Evolutionary conservation across 1,140 invertebrate species (phyloP).

Genomic region (Dryas iulia): DNA sequence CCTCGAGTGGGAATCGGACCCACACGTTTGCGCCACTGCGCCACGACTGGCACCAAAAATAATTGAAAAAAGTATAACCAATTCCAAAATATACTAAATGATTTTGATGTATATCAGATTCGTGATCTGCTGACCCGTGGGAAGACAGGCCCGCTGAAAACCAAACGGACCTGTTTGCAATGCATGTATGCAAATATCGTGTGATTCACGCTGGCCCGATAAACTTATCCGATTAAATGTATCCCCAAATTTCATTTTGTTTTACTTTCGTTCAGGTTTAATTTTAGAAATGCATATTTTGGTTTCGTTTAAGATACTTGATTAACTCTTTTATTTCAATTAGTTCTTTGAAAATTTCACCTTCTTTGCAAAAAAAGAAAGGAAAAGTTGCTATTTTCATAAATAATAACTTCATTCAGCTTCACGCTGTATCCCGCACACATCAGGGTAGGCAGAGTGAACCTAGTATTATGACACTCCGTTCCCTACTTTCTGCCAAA

Average conservation of each 20-base stretch:
- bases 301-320: background rate
- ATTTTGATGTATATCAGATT: slow-evolving; percentile 21
- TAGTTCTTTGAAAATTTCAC: background rate
- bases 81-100: slow-evolving; percentile 9
- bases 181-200: slow-evolving; percentile 41
- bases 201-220: slow-evolving; percentile 37
- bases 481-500: too few relatives aligned
- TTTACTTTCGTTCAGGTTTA: slow-evolving; percentile 7
- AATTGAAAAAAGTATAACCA: background rate
- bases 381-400: too few relatives aligned
- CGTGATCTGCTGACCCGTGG: slow-evolving; percentile 41
- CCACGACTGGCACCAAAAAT: too few relatives aligned
- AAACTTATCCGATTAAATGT: slow-evolving; percentile 42
- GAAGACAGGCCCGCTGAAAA: slow-evolving; percentile 44
- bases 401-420: too few relatives aligned
- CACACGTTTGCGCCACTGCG: too few relatives aligned
- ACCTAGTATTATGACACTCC: too few relatives aligned
- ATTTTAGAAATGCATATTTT: background rate
- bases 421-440: too few relatives aligned
- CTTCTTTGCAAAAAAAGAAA: background rate
- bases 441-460: too few relatives aligned
- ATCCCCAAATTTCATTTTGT: slow-evolving; percentile 20
- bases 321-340: background rate
- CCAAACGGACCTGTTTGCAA: slow-evolving; percentile 57
- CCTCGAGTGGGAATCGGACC: too few relatives aligned